phyloP scores from a whole-genome alignment of 2,888 invertebrate species.

The Digitonthophagus gazella region DNA sequence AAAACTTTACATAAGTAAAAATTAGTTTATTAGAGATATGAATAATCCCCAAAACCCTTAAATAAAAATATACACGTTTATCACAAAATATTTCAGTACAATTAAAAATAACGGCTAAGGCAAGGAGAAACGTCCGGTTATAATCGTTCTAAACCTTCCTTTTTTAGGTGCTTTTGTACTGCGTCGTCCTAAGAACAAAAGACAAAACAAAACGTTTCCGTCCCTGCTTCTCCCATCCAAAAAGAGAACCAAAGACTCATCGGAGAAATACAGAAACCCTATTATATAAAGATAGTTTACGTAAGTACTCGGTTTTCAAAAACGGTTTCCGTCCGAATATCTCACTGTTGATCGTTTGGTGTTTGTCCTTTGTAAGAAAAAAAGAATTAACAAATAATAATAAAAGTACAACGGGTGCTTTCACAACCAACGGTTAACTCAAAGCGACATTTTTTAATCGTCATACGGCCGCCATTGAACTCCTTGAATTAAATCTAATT shows the following conservation, averaged over 20 bases:
- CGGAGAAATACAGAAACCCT: neutral
- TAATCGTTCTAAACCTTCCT: conserved; percentile 3
- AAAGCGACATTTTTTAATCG: conserved; percentile 3
- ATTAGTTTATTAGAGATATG: conserved; percentile 48
- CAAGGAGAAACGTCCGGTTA: conserved; percentile 20
- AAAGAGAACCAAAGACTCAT: too few species aligned
- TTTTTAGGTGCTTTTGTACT: conserved; percentile 7
- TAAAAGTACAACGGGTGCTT: conserved; percentile 7
- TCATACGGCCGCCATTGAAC: neutral
- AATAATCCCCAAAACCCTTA: conserved; percentile 46
- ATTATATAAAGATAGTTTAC: conserved; percentile 5
- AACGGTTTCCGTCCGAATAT: neutral
- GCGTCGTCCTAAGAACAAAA: conserved; percentile 13
- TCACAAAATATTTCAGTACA: conserved; percentile 54
- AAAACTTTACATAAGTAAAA: conserved; percentile 34
- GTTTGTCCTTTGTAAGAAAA: neutral
- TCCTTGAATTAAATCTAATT: neutral
- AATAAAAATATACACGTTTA: conserved; percentile 40
- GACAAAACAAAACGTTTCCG: neutral
- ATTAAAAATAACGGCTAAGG: conserved; percentile 31
- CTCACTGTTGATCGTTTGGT: neutral
- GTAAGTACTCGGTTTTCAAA: conserved; percentile 1
- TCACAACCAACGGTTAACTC: conserved; percentile 11
- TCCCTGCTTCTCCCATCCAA: neutral
- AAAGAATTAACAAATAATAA: neutral